Evolutionary conservation across 2,113 vertebrate genomes (phyloP).

Genomic region (Cranoglanis bouderius): DNA sequence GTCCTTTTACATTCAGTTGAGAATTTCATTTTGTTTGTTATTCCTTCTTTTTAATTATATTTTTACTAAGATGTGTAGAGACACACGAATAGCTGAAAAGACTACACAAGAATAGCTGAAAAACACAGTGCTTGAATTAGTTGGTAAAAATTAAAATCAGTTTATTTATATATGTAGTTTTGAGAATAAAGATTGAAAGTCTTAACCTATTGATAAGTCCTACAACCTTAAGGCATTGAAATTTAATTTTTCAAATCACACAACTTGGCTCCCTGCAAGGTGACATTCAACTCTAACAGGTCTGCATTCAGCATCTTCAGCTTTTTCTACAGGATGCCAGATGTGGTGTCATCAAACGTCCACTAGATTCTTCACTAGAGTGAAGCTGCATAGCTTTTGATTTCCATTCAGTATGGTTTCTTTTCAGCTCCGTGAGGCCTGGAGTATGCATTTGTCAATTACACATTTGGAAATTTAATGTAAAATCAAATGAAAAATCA

Average conservation of each 20-base stretch:
- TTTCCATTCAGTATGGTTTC: not conserved
- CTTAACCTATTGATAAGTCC: not conserved
- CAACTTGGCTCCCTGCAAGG: not conserved
- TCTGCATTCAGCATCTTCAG: not conserved
- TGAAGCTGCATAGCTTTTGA: not conserved
- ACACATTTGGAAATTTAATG: not conserved
- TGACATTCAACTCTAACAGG: not conserved
- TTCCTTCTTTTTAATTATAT: not conserved
- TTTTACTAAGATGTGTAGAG: not conserved
- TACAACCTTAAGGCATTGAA: not conserved
- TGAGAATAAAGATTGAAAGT: not conserved
- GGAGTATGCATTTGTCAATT: not conserved
- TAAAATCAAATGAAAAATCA: not conserved
- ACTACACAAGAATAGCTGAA: not conserved
- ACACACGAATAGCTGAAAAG: not conserved
- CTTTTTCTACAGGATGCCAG: not conserved
- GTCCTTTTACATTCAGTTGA: not conserved
- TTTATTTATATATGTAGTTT: not conserved
- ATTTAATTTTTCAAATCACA: not conserved
- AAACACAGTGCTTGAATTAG: not conserved
- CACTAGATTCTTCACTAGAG: not conserved
- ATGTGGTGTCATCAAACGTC: not conserved
- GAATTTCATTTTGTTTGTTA: not conserved
- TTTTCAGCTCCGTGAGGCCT: conserved; percentile 17
- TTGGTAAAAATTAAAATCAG: not conserved